Conservation (phyloP, 2,113 vertebrate genomes). For the Microcebus tavaratra region DNA sequence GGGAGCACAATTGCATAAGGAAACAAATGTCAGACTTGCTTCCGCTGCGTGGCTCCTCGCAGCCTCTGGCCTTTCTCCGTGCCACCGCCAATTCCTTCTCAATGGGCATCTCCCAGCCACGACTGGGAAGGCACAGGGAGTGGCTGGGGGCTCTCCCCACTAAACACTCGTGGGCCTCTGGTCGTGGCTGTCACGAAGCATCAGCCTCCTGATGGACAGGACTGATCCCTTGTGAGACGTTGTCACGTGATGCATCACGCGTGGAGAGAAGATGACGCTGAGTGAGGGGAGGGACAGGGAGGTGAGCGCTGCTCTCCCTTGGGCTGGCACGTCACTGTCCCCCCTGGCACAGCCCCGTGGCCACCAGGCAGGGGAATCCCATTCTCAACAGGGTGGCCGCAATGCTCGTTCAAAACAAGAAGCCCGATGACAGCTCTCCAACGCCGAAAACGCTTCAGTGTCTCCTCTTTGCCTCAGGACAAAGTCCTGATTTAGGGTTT, state of each 20-base stretch:
- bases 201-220: neutral
- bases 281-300: no score
- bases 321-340: neutral
- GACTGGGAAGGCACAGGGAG: neutral
- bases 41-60: neutral
- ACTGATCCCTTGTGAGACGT: rapidly evolving
- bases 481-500: neutral
- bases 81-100: neutral
- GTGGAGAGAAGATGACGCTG: neutral
- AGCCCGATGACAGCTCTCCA: no score
- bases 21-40: neutral
- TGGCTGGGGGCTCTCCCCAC: no score
- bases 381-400: no score
- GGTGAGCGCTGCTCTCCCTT: rapidly evolving
- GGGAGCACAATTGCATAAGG: neutral
- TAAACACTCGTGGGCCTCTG: neutral
- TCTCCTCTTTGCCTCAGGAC: no score
- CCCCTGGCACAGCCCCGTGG: no score
- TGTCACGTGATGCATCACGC: neutral
- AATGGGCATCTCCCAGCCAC: neutral
- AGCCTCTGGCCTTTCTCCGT: neutral
- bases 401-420: no score
- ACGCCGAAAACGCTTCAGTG: rapidly evolving
- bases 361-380: neutral
- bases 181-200: neutral